A percentile compares a stretch with the other conserved stretches of the same genome.
phyloP scores from a whole-genome alignment of 2,113 vertebrate genomes.

The Gymnarchus niloticus region DNA sequence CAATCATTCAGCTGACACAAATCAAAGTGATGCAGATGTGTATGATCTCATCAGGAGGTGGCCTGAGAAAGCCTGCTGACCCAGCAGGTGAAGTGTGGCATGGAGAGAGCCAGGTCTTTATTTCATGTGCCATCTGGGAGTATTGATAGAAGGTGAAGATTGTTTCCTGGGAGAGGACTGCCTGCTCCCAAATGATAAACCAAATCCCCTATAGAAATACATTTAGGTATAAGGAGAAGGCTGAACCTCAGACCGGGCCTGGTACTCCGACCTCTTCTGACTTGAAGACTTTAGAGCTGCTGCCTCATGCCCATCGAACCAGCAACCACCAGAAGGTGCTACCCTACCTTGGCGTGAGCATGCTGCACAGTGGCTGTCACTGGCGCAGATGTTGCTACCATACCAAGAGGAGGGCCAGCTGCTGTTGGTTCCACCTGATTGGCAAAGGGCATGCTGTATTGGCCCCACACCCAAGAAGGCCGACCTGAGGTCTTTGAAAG shows the following conservation, averaged over 20 bases:
- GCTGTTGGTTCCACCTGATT: background rate
- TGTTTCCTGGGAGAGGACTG: background rate
- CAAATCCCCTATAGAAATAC: background rate
- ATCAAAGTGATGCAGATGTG: background rate
- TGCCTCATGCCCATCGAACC: background rate
- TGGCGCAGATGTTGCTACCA: background rate
- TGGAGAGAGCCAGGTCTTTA: background rate
- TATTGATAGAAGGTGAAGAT: background rate
- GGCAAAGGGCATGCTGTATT: background rate
- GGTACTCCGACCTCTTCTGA: background rate
- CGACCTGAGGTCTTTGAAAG: background rate
- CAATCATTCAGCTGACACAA: background rate
- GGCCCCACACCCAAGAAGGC: background rate
- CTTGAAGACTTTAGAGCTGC: background rate
- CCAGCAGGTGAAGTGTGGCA: constrained; percentile 1
- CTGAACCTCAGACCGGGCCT: background rate
- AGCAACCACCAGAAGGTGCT: background rate
- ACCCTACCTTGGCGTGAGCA: background rate
- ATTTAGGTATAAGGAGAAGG: background rate
- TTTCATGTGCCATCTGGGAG: background rate
- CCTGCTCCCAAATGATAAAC: background rate
- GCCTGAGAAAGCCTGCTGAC: too few species aligned
- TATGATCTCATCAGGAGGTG: background rate
- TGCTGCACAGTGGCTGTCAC: background rate
- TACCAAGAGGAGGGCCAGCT: background rate